Conservation (phyloP, 2,888 invertebrate species). For the Uropetala carovei region DNA sequence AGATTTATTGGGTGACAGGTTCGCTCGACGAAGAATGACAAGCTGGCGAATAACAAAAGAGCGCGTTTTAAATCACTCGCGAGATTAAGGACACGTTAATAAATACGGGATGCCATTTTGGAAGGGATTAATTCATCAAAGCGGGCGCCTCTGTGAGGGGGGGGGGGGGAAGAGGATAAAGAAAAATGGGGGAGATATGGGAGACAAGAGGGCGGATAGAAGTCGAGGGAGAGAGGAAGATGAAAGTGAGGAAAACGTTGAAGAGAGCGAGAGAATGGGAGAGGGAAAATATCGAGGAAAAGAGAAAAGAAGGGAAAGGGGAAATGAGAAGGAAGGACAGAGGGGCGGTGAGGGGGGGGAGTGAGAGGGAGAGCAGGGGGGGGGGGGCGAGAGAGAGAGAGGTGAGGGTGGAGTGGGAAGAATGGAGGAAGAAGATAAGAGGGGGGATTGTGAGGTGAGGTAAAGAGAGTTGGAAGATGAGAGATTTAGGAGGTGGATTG, state of each 20-base stretch:
- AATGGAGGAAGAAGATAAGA: too few species aligned
- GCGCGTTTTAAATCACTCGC: background rate
- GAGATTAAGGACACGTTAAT: background rate
- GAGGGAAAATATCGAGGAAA: too few species aligned
- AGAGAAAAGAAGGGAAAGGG: too few species aligned
- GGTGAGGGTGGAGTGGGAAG: too few species aligned
- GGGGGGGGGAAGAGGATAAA: background rate
- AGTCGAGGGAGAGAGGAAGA: background rate
- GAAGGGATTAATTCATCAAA: background rate
- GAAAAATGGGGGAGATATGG: background rate
- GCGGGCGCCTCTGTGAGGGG: background rate
- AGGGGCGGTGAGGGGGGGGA: too few species aligned
- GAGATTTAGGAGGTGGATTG: background rate
- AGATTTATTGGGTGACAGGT: background rate
- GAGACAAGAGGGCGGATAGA: background rate
- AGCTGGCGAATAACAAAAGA: background rate
- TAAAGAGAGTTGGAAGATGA: too few species aligned
- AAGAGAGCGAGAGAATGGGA: too few species aligned
- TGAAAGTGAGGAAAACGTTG: background rate
- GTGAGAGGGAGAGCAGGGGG: too few species aligned
- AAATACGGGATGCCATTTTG: background rate
- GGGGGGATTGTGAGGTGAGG: background rate
- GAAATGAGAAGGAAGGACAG: too few species aligned
- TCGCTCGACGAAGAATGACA: background rate
- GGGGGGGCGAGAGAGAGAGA: too few species aligned